Conservation (phyloP, 2,888 invertebrate genomes). For the Leucozona laternaria region DNA sequence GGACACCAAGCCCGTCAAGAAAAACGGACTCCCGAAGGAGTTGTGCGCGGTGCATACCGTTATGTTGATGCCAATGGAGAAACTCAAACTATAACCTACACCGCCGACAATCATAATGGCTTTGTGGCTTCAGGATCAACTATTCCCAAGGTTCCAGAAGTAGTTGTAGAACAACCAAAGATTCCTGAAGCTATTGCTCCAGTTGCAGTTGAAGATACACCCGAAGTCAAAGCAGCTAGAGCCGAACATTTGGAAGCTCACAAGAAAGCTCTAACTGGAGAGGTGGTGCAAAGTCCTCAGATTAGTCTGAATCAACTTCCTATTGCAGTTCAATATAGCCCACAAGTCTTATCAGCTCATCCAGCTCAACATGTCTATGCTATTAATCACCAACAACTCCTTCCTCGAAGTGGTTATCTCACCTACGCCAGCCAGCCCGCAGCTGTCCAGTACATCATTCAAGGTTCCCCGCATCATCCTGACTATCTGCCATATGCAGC, state of each 20-base stretch:
- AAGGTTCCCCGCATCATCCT: constrained; percentile 4
- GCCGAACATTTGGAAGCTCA: constrained; percentile 48
- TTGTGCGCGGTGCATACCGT: constrained; percentile 79
- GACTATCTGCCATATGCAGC: constrained; percentile 26
- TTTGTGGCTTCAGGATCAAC: constrained; percentile 78
- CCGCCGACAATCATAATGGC: constrained; percentile 78
- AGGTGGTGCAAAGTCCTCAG: not conserved
- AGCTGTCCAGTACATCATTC: not conserved
- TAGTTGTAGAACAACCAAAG: not conserved
- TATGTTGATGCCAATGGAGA: constrained; percentile 80
- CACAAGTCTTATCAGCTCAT: not conserved
- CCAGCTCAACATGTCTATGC: not conserved
- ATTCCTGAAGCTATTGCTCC: not conserved
- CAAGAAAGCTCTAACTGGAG: not conserved
- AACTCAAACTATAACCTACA: constrained; percentile 78
- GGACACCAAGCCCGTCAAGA: constrained; percentile 41
- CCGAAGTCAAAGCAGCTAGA: constrained; percentile 53
- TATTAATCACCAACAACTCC: not conserved
- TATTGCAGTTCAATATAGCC: not conserved
- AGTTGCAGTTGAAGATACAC: constrained; percentile 26
- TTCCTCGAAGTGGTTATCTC: not conserved
- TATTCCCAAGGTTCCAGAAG: constrained; percentile 74
- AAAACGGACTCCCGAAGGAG: constrained; percentile 72
- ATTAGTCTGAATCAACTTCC: not conserved
- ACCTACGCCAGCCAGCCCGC: not conserved